Base-by-base conservation (phyloP, 2,113 vertebrate species). In the Melozone crissalis region DNA sequence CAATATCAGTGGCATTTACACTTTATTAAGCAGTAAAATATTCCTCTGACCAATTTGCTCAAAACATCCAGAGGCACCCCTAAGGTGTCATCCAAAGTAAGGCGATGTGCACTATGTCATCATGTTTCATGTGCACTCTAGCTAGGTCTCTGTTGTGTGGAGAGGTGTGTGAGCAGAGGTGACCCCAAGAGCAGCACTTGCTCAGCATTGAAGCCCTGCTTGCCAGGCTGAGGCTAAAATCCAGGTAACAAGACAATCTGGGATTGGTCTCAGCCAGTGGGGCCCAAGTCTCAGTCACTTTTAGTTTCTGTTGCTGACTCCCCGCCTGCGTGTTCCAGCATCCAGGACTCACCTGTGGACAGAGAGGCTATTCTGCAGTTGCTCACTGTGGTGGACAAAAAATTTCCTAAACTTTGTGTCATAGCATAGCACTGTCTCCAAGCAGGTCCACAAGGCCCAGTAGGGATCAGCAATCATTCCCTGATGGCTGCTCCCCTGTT, bases 161-260 rank as follows among this genome's bases (percentile, higher is more conserved):
- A 65, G 46, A 67, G 7, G 4, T 0, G 0, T 68, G 23, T 68
- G 35, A 65, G 33, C 7, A 33, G 20, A 58, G 41, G 22, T 77
- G 12, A 35, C 2, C 18, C 16, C 0, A 1, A 33, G 2, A 74
- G 23, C 65, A 71, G 31, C 13, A 18, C 2, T 58, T 0, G 0
- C 9, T 55, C 54, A 59, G 21, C 41, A 35, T 4, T 71, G 13
- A 68, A 61, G 19, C 27, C 5, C 2, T 72, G 21, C 10, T 12
- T 84, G 15, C 11, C 30, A 57, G 33, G 35, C 23, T 47, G 23
- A 86, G 16, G 13, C 35, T 67, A n/a, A 26, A 19, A 7, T 51
- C 31, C 11, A 7, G 7, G 8, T 58, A 39, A 55, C 83, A 85
- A 66, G 14, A 27, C 8, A 43, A 67, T 28, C 3, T 35, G 19